phyloP scores from a whole-genome alignment of 2,797 vertebrate genomes.

The Cephalopachus bancanus region DNA sequence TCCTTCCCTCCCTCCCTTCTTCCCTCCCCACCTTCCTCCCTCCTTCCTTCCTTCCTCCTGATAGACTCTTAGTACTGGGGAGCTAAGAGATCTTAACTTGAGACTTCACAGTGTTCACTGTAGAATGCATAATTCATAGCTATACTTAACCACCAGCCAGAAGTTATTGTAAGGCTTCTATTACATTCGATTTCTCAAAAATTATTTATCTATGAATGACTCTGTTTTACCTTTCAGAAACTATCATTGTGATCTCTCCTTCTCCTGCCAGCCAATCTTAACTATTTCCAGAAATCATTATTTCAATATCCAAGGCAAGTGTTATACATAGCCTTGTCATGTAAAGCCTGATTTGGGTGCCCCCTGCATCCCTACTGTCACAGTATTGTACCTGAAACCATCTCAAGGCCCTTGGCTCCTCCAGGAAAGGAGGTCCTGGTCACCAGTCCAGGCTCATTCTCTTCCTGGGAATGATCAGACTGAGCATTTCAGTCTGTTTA shows the following conservation, averaged over 20 bases:
- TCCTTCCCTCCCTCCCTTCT: not conserved
- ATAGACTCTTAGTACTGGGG: not conserved
- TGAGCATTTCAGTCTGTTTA: not conserved
- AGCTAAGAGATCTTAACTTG: not conserved
- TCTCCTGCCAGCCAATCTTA: not conserved
- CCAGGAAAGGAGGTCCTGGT: not conserved
- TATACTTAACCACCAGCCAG: not conserved
- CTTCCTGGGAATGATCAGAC: not conserved
- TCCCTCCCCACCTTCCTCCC: no score
- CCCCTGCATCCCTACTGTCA: accelerated
- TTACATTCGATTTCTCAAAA: not conserved
- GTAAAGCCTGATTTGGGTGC: not conserved
- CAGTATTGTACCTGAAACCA: not conserved
- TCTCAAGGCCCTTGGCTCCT: not conserved
- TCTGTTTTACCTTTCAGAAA: slow-evolving; percentile 38
- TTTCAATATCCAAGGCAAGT: not conserved
- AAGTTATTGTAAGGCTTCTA: not conserved
- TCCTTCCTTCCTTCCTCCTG: not conserved
- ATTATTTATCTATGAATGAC: slow-evolving; percentile 13
- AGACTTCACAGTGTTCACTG: not conserved
- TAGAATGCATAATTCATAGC: slow-evolving; percentile 36
- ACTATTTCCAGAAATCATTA: slow-evolving; percentile 4
- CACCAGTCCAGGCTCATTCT: not conserved
- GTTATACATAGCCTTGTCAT: not conserved
- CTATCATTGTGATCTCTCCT: slow-evolving; percentile 6